A percentile compares a stretch with the other conserved stretches of the same genome.
These are phyloP conservation scores for Endotricha flammealis DNA, from an alignment of 2,888 invertebrate genomes.

Conservation along the genomic window DNA sequence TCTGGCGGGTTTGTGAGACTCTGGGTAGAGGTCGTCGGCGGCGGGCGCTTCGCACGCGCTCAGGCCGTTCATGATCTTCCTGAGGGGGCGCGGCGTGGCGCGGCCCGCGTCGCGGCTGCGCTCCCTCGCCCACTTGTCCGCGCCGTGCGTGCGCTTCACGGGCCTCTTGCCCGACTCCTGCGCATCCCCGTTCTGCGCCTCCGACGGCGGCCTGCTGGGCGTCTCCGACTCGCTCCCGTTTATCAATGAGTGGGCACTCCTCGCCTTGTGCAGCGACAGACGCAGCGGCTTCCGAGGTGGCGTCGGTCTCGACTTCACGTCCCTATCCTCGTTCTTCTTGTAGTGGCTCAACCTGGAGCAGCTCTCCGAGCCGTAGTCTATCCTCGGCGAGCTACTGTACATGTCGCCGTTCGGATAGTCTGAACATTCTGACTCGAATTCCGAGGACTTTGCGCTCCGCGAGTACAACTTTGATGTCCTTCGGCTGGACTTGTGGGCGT, in stretches of 20 bases:
- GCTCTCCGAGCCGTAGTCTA: constrained; percentile 80
- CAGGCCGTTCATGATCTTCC: constrained; percentile 44
- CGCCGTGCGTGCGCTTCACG: constrained; percentile 78
- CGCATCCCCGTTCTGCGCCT: constrained; percentile 42
- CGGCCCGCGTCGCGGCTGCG: constrained; percentile 43
- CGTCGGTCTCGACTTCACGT: constrained; percentile 81
- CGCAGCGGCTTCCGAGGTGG: constrained; percentile 92
- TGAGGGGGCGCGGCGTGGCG: constrained; percentile 58
- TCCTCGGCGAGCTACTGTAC: constrained; percentile 57
- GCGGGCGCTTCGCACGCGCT: constrained; percentile 51
- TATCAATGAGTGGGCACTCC: constrained; percentile 86
- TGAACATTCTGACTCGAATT: constrained; percentile 87
- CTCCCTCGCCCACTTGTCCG: constrained; percentile 48
- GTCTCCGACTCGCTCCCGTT: constrained; percentile 67
- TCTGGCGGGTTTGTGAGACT: constrained; percentile 36
- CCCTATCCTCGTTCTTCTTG: constrained; percentile 57
- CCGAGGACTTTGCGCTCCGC: constrained; percentile 84
- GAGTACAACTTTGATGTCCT: constrained; percentile 68
- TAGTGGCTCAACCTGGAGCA: constrained; percentile 64
- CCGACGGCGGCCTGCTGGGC: constrained; percentile 48
- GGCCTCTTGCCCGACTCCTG: constrained; percentile 71
- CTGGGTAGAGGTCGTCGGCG: constrained; percentile 62
- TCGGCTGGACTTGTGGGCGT: constrained; percentile 73
- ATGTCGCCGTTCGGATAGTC: constrained; percentile 67
- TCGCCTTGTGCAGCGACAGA: constrained; percentile 88